Evolutionary conservation across 2,113 vertebrate genomes (phyloP), one percentile per base, ranked within the genome.

Genomic region (Tyto alba): DNA sequence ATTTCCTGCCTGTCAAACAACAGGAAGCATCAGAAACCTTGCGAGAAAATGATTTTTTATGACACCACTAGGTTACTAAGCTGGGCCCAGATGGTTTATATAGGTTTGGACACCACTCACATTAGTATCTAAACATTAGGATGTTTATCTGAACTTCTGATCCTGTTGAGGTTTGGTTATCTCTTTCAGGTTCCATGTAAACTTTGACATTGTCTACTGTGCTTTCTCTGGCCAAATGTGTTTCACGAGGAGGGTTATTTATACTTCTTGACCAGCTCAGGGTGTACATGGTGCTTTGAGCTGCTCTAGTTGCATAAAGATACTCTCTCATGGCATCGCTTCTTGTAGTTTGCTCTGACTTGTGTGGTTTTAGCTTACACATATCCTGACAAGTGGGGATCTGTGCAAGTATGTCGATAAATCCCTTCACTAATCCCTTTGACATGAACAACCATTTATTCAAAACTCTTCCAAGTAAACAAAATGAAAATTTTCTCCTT

Each of bases 1-100:
- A 83, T 95, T 91, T 95, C 80, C 92, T 92, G 90, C 86, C 80
- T 79, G 80, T 72, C 76, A 95, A 89, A 75, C 52, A 67, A 26
- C 45, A 95, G 86, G 71, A 94, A 96, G 62, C 55, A 77, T 38
- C 71, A 89, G 71, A 89, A 94, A 43, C 66, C 18, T 72, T 73
- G 77, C 0, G 18, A 91, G 71, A 95, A 95, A 91, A 47, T 7
- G 32, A 73, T 91, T 95, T 85, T 45, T 88, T 57, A 40, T 69
- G 69, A 73, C 40, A 43, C 30, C 63, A 6, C 0, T 11, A 50
- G 36, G 77, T 69, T 66, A 81, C 69, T 57, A 85, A 82, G 45
- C 83, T 41, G 40, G 21, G 47, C 60, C 48, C 79, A 88, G 68
- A 23, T 64, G 79, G 47, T 30, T 68, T 38, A 45, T 74, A 57